Evolutionary conservation across 2,797 vertebrate genomes (phyloP).

Genomic region (Podargus strigoides): DNA sequence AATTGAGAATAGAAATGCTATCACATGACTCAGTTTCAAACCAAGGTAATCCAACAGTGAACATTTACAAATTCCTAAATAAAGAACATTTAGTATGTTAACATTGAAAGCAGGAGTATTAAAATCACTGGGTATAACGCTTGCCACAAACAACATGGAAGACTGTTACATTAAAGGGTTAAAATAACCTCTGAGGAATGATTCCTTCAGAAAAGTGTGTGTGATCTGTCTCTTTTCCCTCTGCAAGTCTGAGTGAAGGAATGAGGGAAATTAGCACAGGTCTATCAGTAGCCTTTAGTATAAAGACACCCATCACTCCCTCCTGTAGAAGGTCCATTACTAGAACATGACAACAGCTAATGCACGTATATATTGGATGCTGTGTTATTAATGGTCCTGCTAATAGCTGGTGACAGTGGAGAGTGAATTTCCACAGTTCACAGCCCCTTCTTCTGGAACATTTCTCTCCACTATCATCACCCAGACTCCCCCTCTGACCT

Average conservation of each 20-base stretch:
- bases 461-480: slow-evolving; percentile 67
- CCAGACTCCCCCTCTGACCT: slow-evolving; percentile 59
- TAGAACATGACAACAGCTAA: not conserved
- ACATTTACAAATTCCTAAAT: not conserved
- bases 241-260: not conserved
- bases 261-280: not conserved
- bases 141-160: not conserved
- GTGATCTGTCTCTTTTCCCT: not conserved
- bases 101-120: not conserved
- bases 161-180: not conserved
- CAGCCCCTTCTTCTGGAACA: slow-evolving; percentile 57
- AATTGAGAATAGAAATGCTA: not conserved
- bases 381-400: slow-evolving; percentile 48
- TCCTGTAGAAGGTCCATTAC: not conserved
- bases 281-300: not conserved
- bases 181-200: not conserved
- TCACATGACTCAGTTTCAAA: not conserved
- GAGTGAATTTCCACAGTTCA: slow-evolving; percentile 65
- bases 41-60: not conserved
- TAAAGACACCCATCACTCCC: not conserved
- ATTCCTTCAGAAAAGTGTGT: not conserved
- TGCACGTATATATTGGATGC: not conserved
- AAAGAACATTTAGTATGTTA: not conserved
- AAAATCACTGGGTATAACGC: not conserved
- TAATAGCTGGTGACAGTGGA: slow-evolving; percentile 61